Evolutionary conservation across 2,888 invertebrate species (phyloP).

Genomic region (Lamellibrachia columna): DNA sequence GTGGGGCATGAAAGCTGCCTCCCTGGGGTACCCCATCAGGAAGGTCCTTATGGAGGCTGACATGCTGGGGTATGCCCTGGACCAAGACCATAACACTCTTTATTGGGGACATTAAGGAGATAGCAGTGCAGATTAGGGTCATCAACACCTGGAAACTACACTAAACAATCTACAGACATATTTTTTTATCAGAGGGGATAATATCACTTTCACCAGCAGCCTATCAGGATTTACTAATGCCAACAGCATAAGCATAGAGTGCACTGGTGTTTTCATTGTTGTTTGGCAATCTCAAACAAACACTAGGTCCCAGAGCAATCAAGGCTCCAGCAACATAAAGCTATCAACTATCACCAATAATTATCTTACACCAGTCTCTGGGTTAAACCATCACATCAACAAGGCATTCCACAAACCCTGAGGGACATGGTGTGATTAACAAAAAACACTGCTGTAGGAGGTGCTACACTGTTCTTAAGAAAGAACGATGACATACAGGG

Average conservation of each 20-base stretch:
- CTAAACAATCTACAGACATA: background rate
- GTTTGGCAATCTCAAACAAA: background rate
- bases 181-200: background rate
- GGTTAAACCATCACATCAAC: background rate
- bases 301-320: background rate
- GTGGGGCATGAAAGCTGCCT: background rate
- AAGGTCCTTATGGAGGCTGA: background rate
- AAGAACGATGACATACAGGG: background rate
- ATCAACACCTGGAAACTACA: background rate
- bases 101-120: background rate
- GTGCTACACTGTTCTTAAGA: background rate
- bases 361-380: background rate
- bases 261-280: background rate
- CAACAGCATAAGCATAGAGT: background rate
- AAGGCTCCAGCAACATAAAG: background rate
- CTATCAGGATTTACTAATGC: background rate
- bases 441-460: background rate
- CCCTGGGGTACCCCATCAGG: background rate
- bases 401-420: background rate
- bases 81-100: background rate
- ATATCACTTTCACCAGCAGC: background rate
- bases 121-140: background rate
- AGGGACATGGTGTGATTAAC: background rate
- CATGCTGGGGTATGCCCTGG: background rate
- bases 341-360: constrained; percentile 9